Base-by-base conservation (phyloP, 2,113 vertebrate genomes). In the Etia nguti region DNA sequence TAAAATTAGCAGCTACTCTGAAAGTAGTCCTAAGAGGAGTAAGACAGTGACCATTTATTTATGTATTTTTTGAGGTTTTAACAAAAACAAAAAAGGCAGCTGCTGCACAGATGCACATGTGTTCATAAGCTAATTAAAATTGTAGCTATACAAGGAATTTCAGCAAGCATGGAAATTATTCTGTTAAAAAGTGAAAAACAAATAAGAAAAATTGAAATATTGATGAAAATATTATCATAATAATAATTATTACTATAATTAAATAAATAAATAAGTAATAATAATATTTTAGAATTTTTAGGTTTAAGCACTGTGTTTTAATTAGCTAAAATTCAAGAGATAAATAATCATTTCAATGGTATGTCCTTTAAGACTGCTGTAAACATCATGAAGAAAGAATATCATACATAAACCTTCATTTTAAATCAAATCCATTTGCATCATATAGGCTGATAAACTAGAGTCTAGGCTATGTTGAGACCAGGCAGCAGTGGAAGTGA, bases 201-300 rank as follows among this genome's bases (percentile, higher is more conserved):
- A 36, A 62, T 4, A 62, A n/a, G n/a, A 65, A n/a, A 65, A 65
- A 36, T n/a, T 12, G 20, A 1, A 36, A 65, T 65, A 65, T 36
- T 65, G 60, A 65, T 65, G 60, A 65, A 65, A 65, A n/a, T 65
- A 65, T 12, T 65, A 65, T 65, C 2, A 65, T 8, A 36, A 34
- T 36, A 62, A 60, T 60, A 0, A 20, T 34, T 0, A 62, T 34
- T 1, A 34, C 20, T 20, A 62, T 60, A 34, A 62, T 29, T 62
- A 62, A 62, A 1, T 7, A 34, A 62, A 31, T 34, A 62, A 62
- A 62, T 20, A 62, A 34, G 16, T 11, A 36, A 62, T 36, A 62
- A n/a, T 38, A 36, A 65, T 65, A 65, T 65, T 46, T 46, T 46
- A 2, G 12, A 26, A 26, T 46, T 73, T 73, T 73, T 73, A 70